These are phyloP conservation scores for Deroptyus accipitrinus DNA, from an alignment of 2,113 vertebrate species.

Conservation along the genomic window DNA sequence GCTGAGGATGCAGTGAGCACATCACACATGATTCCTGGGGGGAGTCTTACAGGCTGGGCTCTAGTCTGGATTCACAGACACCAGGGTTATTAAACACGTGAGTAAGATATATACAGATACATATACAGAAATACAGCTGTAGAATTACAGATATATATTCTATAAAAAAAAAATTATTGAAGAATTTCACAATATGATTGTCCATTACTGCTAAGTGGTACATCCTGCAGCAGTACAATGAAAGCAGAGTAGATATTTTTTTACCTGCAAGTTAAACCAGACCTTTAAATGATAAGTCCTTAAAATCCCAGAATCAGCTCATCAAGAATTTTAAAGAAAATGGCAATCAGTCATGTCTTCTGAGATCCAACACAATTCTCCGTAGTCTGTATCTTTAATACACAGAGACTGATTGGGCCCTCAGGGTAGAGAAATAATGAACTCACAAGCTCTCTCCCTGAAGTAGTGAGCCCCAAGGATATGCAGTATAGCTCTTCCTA, in stretches of 20 bases:
- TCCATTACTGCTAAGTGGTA: not conserved
- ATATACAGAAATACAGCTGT: not conserved
- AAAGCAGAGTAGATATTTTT: not conserved
- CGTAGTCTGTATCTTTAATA: not conserved
- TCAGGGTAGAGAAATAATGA: not conserved
- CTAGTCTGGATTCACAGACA: not conserved
- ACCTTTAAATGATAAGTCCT: not conserved
- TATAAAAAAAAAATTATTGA: not conserved
- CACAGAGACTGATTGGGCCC: not conserved
- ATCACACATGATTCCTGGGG: not conserved
- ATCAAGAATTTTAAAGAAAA: not conserved
- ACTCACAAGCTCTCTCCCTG: not conserved
- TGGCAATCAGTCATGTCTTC: not conserved
- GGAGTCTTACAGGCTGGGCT: not conserved
- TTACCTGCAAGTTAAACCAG: not conserved
- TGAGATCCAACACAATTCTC: not conserved
- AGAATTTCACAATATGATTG: not conserved
- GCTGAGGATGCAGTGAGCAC: not conserved
- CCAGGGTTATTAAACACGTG: not conserved
- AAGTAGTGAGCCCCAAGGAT: not conserved
- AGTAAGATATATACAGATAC: not conserved
- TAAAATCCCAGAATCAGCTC: not conserved
- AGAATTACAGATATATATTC: not conserved
- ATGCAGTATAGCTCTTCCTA: not conserved
- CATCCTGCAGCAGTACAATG: not conserved